Evolutionary conservation across 2,888 invertebrate genomes (phyloP), one percentile per base, ranked within the genome.

Genomic region (Eristalinus aeneus): DNA sequence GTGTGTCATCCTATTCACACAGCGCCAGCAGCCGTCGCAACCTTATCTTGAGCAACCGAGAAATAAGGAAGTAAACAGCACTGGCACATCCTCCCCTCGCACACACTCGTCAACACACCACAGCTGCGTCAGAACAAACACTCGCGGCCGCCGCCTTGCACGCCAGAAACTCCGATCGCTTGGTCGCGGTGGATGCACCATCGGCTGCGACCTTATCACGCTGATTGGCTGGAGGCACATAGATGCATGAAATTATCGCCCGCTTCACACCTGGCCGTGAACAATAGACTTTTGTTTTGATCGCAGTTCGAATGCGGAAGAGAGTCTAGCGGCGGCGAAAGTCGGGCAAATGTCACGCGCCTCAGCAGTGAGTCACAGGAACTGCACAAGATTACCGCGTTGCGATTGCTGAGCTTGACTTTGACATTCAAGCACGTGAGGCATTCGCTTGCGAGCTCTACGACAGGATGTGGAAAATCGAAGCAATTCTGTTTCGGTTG

Each of bases 321-420:
- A 5, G 2, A 16, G 8, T 46, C 64, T 54, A 39, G 2, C 27
- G 61, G 11, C 3, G 63, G 39, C 9, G 16, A 81, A 81, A 81
- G 54, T 81, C 64, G 64, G 22, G 34, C 46, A 81, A 81, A 81
- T 81, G 83, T 83, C 83, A 78, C 83, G 77, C 71, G 68, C 65
- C 78, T 53, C 73, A 34, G 23, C 23, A 69, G 64, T 76, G 76
- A 81, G 16, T 81, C 75, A 81, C 32, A 67, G 46, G 71, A 76
- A 72, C 34, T 60, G 81, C 20, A 12, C 12, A 11, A 31, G 23
- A 67, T 67, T 54, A 69, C 65, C 75, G 74, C 67, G 63, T 75
- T 64, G 58, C 74, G 68, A 61, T 67, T 39, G 36, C 34, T n/a
- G 46, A 65, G 61, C 53, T 60, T 60, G 68, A 63, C 69, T 39